A percentile compares a stretch with the other conserved stretches of the same genome.
phyloP scores from a whole-genome alignment of 1,140 invertebrate species.

The Neodiprion pinetum region DNA sequence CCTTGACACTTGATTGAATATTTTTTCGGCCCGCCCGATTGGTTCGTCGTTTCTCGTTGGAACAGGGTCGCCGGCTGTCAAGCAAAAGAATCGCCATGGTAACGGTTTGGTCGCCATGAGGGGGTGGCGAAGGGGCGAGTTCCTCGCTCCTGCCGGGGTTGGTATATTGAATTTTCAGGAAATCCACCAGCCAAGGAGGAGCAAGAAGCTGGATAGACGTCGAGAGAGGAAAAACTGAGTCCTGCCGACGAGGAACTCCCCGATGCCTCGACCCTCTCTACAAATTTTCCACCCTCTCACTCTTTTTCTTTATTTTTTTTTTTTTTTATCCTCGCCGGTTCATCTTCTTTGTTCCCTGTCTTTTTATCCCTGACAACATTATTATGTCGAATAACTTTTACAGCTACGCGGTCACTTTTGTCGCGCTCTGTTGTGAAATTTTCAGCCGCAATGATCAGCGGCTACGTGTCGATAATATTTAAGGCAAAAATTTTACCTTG shows the following conservation, averaged over 20 bases:
- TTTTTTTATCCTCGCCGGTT: neutral
- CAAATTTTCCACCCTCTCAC: neutral
- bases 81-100: slow-evolving; percentile 59
- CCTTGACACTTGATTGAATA: slow-evolving; percentile 63
- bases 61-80: slow-evolving; percentile 52
- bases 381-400: no score
- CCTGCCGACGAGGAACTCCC: slow-evolving; percentile 12
- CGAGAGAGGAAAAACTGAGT: neutral
- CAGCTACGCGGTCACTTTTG: no score
- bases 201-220: neutral
- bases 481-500: no score
- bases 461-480: no score
- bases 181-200: neutral
- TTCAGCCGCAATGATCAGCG: no score
- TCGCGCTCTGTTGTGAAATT: no score
- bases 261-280: slow-evolving; percentile 12
- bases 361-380: no score
- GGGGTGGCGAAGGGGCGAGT: slow-evolving; percentile 28
- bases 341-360: no score
- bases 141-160: neutral
- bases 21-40: slow-evolving; percentile 61
- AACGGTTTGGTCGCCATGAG: slow-evolving; percentile 45
- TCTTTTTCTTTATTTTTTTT: neutral
- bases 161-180: neutral
- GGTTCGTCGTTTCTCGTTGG: slow-evolving; percentile 50